Conservation (phyloP, 2,888 invertebrate genomes). For the Siphlonurus alternatus region DNA sequence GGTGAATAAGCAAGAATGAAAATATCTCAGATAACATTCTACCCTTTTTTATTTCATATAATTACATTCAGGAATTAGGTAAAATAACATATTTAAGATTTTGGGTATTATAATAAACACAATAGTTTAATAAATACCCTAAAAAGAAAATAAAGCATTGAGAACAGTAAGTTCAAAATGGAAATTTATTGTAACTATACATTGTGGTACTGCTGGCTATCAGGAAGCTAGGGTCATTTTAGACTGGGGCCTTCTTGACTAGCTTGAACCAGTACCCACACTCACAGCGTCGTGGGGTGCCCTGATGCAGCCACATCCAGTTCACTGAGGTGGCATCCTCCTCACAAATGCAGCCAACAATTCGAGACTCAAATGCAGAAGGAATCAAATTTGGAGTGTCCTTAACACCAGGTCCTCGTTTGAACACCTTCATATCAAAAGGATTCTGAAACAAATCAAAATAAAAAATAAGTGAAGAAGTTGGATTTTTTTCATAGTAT, state of each 20-base stretch:
- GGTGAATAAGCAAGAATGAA: too few relatives aligned
- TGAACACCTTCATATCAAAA: constrained; percentile 65
- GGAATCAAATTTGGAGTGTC: constrained; percentile 77
- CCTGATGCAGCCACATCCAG: constrained; percentile 93
- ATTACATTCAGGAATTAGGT: background rate
- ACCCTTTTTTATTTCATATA: background rate
- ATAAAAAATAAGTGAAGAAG: background rate
- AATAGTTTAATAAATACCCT: too few relatives aligned
- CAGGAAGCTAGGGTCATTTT: background rate
- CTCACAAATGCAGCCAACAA: constrained; percentile 93
- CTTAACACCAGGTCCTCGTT: constrained; percentile 65
- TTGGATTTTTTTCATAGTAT: constrained; percentile 5
- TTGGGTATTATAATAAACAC: too few relatives aligned
- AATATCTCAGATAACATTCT: background rate
- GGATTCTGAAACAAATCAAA: constrained; percentile 37
- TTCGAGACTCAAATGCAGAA: constrained; percentile 73
- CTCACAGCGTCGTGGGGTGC: constrained; percentile 76
- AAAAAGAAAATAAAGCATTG: background rate
- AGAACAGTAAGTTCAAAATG: background rate
- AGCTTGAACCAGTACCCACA: constrained; percentile 97
- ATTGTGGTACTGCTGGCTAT: background rate
- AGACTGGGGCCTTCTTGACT: constrained; percentile 38
- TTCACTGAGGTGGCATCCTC: constrained; percentile 77
- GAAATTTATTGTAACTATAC: constrained; percentile 3
- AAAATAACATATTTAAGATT: background rate